Base-by-base conservation (phyloP, 2,113 vertebrate species). In the Serilophus lunatus region DNA sequence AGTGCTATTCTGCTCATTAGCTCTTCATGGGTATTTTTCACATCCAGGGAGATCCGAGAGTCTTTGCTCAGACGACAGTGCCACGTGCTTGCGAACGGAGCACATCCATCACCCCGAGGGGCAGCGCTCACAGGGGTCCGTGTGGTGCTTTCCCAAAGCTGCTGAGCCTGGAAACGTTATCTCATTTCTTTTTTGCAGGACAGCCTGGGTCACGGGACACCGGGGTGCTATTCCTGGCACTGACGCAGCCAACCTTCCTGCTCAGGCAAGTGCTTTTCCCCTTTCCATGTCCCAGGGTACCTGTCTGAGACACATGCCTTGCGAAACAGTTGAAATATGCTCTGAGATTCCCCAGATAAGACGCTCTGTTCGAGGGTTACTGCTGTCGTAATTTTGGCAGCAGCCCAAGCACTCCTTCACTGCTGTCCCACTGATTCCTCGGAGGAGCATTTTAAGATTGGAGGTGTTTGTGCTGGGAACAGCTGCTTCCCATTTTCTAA, bases 21-120 rank as follows among this genome's bases (percentile, higher is more conserved):
- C 76, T 36, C 79, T 69, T 66, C 6, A 18, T 1, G 19, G 76
- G 31, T 7, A 15, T 28, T 88, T 78, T 38, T 50, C 63, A 28
- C 36, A 15, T 4, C 2, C 7, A 25, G 49, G 45, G 60, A 60
- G 65, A 35, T 17, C 44, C 0, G 9, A 8, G 79, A 35, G 70
- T 3, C n/a, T 50, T 17, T 18, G 69, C 92, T 70, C 18, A 6
- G 61, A 5, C 13, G 31, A 9, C 38, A 24, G 12, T 0, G 1
- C 36, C 4, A 20, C 4, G 4, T 2, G 35, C 47, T 44, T 0
- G 12, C 0, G 8, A 6, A 36, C 0, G 2, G 19, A 42, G 65
- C 35, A 0, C 76, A 1, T 2, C 0, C 29, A 19, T 35, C 16
- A 2, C 4, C 50, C 19, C 0, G 2, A 2, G 53, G 9, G 57